Evolutionary conservation across 37 sponge, comb jelly and placozoan species (phyloP), one percentile per base, ranked within the genome.

Genomic region (Aphrocallistes beatrix): DNA sequence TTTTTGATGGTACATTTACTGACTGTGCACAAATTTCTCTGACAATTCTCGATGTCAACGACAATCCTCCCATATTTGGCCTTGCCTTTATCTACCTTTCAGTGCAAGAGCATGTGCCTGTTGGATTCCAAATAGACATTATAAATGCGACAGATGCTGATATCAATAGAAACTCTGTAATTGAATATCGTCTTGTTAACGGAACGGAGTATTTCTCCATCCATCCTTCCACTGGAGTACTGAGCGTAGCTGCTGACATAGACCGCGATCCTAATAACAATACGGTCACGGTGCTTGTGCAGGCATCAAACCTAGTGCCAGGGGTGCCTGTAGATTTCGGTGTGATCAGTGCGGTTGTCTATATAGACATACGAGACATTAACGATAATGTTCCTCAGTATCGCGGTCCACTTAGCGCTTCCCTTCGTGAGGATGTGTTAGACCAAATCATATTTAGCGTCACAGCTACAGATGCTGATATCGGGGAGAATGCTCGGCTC

Each of bases 231-330:
- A 60, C 32, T 60, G 75, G 75, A 60, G 6, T 19, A 30, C n/a
- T 60, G 75, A 32, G 32, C 21, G 75, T 60, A 13, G 75, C 34
- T 19, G 10, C 75, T 60, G 75, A 60, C 75, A 60, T 60, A 32
- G 34, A 60, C 34, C 75, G 75, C 75, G 75, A 60, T 19, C 75
- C 75, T 6, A 60, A 60, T 13, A 60, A 60, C 75, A 60, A 60
- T 30, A 21, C 34, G 34, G 34, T 13, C 21, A 60, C n/a, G 1
- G 3, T 60, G 21, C 10, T 60, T 30, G 75, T 60, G 3, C 75
- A 13, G 75, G 75, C 75, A 19, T 19, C 34, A 19, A 60, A 60
- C n/a, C 10, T 60, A 60, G 75, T 60, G 75, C 32, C 25, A 19
- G 75, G 75, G 10, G 75, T 60, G 6, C 75, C 75, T 60, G 21